Base-by-base conservation (phyloP, 2,113 vertebrate species). In the Grallaria varia region DNA sequence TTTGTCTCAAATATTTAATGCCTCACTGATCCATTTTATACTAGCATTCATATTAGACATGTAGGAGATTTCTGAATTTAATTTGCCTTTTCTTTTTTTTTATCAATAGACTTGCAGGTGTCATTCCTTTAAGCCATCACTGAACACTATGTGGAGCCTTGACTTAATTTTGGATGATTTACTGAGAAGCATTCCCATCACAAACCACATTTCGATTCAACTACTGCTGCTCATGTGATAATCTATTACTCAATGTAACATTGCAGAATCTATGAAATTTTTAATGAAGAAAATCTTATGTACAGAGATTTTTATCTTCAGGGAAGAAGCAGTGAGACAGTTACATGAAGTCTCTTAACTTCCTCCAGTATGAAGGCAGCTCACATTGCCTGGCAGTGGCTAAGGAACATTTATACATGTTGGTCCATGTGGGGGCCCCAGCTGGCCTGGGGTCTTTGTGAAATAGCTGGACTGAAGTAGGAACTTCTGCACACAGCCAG, bases 381-480 rank as follows among this genome's bases (percentile, higher is more conserved):
- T 80, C 49, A 52, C 0, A 0, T 68, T 64, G 17, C 9, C 33
- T 52, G 59, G 42, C 2, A 10, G 35, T 42, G 39, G 8, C 23
- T 63, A 59, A 45, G 6, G 12, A 72, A 14, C 25, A 42, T 56
- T 79, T 56, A 22, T 42, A 39, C 7, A 22, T 12, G 6, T n/a
- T 35, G 35, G 6, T 55, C 20, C n/a, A n/a, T n/a, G n/a, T n/a
- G n/a, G n/a, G n/a, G n/a, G n/a, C n/a, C n/a, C n/a, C n/a, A n/a
- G n/a, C n/a, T n/a, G n/a, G n/a, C n/a, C n/a, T n/a, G n/a, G n/a
- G n/a, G n/a, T n/a, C n/a, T n/a, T n/a, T n/a, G n/a, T n/a, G n/a
- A n/a, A n/a, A n/a, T n/a, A n/a, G n/a, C n/a, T n/a, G n/a, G n/a
- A n/a, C n/a, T n/a, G n/a, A n/a, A n/a, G n/a, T n/a, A n/a, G n/a